Base-by-base conservation (phyloP, 2,797 vertebrate genomes). In the Macropus fuliginosus region DNA sequence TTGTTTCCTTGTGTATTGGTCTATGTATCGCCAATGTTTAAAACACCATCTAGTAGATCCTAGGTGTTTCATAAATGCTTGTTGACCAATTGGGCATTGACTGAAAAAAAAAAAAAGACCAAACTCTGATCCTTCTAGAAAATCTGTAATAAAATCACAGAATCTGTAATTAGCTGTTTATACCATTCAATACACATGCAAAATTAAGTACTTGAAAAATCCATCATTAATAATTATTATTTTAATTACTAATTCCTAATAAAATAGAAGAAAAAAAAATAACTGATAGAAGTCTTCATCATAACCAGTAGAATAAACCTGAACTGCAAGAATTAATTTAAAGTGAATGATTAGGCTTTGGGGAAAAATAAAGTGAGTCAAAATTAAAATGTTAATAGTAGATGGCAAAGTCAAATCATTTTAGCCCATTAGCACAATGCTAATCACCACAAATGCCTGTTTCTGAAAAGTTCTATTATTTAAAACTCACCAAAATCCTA, bases 211-310 rank as follows among this genome's bases (percentile, higher is more conserved):
- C 46, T 34, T 94, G 54, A 89, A 97, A 96, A 21, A 54, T 3
- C 16, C 1, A 91, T 93, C 12, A 92, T 92, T 74, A 96, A 95
- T 11, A 54, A 93, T n/a, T 59, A 93, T 31, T 91, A 91, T 24
- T 91, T 3, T 95, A 93, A 95, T 0, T 94, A 28, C 34, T 96
- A 94, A 93, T 91, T 91, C 11, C 29, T 96, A 95, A 55, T 5
- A 96, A 95, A 96, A 62, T 14, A 56, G 46, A n/a, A 54, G 54
- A 62, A 93, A 92, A 28, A 27, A 95, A 96, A 93, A 96, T 94
- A 50, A 34, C 31, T 93, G 14, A 96, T 94, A 11, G 57, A 31
- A 95, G 18, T 34, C 55, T 87, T 87, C 40, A 46, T 46, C 16
- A 87, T 87, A 87, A 27, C 40, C 11, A 8, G 8, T 16, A 46